A percentile compares a stretch with the other conserved stretches of the same genome.
Evolutionary conservation across 2,113 vertebrate species (phyloP).

Genomic region (Fulica atra): DNA sequence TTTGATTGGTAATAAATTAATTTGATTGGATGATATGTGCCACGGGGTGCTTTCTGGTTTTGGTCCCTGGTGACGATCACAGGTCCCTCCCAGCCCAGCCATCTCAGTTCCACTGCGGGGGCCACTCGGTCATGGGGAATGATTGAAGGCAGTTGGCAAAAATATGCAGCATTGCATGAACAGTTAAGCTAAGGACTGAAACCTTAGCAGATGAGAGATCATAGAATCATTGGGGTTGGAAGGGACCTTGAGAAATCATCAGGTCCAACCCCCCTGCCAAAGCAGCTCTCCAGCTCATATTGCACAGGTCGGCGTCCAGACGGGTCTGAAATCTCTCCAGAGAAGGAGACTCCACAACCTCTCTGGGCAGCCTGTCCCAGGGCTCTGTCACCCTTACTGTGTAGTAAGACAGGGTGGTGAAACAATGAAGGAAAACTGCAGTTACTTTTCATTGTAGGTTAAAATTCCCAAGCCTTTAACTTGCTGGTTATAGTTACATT

Average conservation of each 20-base stretch:
- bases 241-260: no score
- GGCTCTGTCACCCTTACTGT: no score
- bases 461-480: background rate
- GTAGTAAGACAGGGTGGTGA: background rate
- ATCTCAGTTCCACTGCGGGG: background rate
- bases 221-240: no score
- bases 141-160: background rate
- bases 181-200: background rate
- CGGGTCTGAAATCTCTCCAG: no score
- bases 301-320: no score
- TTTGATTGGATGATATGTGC: rapidly evolving
- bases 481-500: background rate
- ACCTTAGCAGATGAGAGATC: background rate
- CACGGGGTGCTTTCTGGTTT: background rate
- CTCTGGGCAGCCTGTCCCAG: no score
- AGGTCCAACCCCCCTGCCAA: no score
- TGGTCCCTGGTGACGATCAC: background rate
- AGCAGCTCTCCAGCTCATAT: no score
- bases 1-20: no score
- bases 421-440: background rate
- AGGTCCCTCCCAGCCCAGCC: background rate
- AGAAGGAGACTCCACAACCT: no score
- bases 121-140: background rate
- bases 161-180: background rate
- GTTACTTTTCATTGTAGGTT: background rate